Conservation (phyloP, 35 echinoderm and acorn worm species). For the Hemicentrotus pulcherrimus region DNA sequence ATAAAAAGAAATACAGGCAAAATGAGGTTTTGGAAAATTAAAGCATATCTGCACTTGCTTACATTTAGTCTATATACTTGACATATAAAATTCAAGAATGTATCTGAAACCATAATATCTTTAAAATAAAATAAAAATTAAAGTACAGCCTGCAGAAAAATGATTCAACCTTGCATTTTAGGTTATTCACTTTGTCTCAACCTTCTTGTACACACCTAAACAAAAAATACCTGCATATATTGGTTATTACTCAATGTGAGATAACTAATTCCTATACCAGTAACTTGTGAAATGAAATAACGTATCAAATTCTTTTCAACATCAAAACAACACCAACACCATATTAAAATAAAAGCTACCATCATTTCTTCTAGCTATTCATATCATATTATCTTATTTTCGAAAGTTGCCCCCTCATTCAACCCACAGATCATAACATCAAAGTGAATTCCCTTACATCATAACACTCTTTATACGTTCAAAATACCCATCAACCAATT, state of each 20-base stretch:
- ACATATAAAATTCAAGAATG: no score
- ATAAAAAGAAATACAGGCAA: no score
- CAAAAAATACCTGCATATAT: neutral
- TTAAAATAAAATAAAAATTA: no score
- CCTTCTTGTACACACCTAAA: neutral
- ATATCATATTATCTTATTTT: neutral
- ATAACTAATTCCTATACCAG: neutral
- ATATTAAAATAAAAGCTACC: no score
- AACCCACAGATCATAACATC: neutral
- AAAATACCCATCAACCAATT: no score
- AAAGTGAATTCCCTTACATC: neutral
- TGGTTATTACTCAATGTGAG: neutral
- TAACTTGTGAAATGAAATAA: neutral
- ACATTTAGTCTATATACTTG: no score
- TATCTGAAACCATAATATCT: no score
- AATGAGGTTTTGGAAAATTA: no score
- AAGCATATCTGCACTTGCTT: no score
- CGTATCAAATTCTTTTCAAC: neutral
- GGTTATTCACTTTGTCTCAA: neutral
- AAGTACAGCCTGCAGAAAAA: neutral
- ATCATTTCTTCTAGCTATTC: neutral
- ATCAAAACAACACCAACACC: no score
- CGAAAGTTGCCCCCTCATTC: neutral
- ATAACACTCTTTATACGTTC: neutral
- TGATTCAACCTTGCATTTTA: neutral